A percentile compares a stretch with the other conserved stretches of the same genome.
Evolutionary conservation across 23 tunicate species (phyloP).

Genomic region (Styela plicata): DNA sequence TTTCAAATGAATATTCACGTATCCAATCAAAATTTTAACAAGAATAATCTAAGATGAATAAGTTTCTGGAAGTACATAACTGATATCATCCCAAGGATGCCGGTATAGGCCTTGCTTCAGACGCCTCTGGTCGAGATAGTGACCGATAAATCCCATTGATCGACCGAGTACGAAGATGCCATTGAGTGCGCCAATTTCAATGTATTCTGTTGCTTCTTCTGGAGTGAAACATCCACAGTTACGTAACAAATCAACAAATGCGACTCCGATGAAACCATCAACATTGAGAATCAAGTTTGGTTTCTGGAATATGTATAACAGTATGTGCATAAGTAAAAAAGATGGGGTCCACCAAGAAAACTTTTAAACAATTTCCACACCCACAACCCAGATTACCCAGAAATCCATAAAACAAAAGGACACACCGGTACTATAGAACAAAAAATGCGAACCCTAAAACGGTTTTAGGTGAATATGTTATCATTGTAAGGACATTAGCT

Average conservation of each 20-base stretch:
- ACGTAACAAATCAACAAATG: slow-evolving; percentile 88
- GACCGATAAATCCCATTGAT: slow-evolving; percentile 99
- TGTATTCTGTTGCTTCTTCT: slow-evolving; percentile 93
- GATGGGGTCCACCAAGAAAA: no score
- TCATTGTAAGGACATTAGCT: no score
- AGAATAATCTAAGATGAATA: slow-evolving; percentile 66
- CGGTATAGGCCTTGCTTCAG: slow-evolving; percentile 98
- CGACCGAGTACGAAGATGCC: slow-evolving; percentile 92
- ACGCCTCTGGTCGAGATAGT: slow-evolving; percentile 86
- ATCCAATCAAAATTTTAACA: no score
- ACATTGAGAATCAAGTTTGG: slow-evolving; percentile 95
- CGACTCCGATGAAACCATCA: slow-evolving; percentile 97
- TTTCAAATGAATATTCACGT: no score
- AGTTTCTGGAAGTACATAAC: slow-evolving; percentile 92
- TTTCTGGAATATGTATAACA: slow-evolving; percentile 47
- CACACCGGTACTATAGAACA: no score
- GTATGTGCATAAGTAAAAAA: not conserved
- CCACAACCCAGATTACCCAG: not conserved
- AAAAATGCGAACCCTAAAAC: no score
- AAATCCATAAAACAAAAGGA: no score
- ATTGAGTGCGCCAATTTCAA: slow-evolving; percentile 91
- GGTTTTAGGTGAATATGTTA: no score
- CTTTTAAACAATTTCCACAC: not conserved
- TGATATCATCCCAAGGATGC: slow-evolving; percentile 99
- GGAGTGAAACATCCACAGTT: slow-evolving; percentile 91